Percentiles rank a stretch among this genome's conserved stretches.
phyloP scores from a whole-genome alignment of 2,797 vertebrate genomes.

The Spinus olivaceus region DNA sequence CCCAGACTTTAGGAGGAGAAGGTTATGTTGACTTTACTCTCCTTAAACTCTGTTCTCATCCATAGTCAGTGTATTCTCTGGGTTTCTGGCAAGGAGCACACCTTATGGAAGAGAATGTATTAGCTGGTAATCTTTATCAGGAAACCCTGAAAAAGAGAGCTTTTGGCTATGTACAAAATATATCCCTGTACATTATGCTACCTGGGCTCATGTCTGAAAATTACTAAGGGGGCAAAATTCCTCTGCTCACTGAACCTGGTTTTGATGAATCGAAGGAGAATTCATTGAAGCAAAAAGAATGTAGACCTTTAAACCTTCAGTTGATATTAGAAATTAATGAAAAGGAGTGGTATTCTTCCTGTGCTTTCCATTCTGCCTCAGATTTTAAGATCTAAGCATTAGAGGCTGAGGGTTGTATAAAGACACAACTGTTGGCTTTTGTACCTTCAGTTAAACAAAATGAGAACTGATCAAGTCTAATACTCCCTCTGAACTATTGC shows the following conservation, averaged over 20 bases:
- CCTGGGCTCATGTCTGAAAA: neutral
- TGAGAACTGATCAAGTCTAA: neutral
- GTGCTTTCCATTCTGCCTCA: neutral
- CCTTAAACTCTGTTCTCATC: neutral
- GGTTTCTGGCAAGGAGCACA: neutral
- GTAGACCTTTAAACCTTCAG: neutral
- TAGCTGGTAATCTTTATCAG: neutral
- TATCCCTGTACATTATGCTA: neutral
- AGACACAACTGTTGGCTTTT: neutral
- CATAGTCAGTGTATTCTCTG: neutral
- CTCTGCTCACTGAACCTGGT: neutral
- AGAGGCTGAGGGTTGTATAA: neutral
- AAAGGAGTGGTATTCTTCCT: neutral
- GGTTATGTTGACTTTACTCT: neutral
- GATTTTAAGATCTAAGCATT: neutral
- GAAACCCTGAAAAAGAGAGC: neutral
- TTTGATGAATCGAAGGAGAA: neutral
- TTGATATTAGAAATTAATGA: neutral
- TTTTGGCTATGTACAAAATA: neutral
- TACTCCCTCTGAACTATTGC: neutral
- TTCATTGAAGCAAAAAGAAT: neutral
- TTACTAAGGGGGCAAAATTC: accelerated
- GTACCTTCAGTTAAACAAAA: neutral
- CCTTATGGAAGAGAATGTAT: neutral
- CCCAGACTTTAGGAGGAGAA: neutral